Conservation (phyloP, 1,140 invertebrate genomes). For the Leptopilina clavipes region DNA sequence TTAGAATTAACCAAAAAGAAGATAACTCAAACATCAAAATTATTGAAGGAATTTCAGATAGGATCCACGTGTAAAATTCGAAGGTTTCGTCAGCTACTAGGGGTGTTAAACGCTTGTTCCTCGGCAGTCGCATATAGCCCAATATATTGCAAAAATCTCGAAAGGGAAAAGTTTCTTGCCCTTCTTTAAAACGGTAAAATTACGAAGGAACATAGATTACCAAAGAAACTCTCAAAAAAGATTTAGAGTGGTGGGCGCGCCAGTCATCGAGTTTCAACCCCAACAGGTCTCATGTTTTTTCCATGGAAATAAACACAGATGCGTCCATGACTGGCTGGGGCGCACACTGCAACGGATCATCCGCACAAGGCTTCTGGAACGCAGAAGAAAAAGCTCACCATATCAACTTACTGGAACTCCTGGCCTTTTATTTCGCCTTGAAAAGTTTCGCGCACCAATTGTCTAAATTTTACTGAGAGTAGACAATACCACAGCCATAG, state of each 20-base stretch:
- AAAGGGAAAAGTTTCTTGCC: conserved; percentile 35
- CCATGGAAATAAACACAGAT: background rate
- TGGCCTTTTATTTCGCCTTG: background rate
- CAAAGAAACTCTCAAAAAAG: background rate
- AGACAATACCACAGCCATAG: conserved; percentile 51
- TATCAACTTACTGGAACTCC: background rate
- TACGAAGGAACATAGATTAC: conserved; percentile 32
- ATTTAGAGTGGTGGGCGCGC: background rate
- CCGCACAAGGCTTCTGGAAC: background rate
- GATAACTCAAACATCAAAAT: background rate
- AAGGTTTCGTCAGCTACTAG: conserved; percentile 36
- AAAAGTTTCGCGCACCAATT: background rate
- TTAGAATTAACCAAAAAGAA: background rate
- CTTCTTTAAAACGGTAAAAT: conserved; percentile 29
- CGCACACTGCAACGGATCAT: background rate
- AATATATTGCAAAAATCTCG: conserved; percentile 41
- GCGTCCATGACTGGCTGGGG: background rate
- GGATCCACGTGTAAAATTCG: conserved; percentile 17
- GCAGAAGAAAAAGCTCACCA: conserved; percentile 23
- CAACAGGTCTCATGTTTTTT: background rate
- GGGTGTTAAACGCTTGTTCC: conserved; percentile 22
- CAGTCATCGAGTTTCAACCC: background rate
- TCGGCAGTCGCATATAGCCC: conserved; percentile 40
- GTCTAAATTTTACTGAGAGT: conserved; percentile 48
- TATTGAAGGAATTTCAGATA: background rate